These are phyloP conservation scores for Pyrrhosoma nymphula DNA, from an alignment of 2,888 invertebrate species.

Conservation along the genomic window DNA sequence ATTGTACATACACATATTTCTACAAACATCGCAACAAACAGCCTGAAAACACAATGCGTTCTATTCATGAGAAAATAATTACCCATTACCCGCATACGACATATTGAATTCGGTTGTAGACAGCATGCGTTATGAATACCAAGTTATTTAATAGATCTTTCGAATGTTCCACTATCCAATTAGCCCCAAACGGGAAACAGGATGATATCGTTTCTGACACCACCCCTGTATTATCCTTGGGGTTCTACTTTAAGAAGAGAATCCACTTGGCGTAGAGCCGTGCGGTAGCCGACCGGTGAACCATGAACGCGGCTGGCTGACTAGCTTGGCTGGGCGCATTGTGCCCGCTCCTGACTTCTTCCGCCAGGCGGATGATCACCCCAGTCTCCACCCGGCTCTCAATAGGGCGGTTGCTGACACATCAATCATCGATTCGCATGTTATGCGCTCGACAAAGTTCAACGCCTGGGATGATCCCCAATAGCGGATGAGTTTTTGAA, in stretches of 20 bases:
- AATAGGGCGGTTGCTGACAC: not conserved
- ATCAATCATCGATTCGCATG: conserved; percentile 12
- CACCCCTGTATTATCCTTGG: not conserved
- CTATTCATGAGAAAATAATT: too few species aligned
- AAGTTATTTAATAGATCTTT: too few species aligned
- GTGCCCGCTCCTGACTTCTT: not conserved
- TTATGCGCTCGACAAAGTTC: not conserved
- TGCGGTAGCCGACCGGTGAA: not conserved
- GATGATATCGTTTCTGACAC: too few species aligned
- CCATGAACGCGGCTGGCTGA: too few species aligned
- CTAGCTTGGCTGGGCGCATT: not conserved
- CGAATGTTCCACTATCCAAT: too few species aligned
- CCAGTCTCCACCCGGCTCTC: not conserved
- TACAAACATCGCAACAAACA: too few species aligned
- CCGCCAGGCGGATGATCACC: not conserved
- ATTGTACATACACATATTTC: too few species aligned
- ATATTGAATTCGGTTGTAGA: too few species aligned
- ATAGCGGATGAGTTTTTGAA: not conserved
- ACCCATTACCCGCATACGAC: too few species aligned
- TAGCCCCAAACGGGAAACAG: too few species aligned
- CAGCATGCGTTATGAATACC: too few species aligned
- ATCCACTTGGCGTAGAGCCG: not conserved
- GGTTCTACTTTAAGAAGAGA: not conserved
- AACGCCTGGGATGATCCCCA: not conserved
- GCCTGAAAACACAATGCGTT: too few species aligned